A percentile compares a stretch with the other conserved stretches of the same genome.
Conservation (phyloP, 2,113 vertebrate species). For the Lepisosteus osseus region DNA sequence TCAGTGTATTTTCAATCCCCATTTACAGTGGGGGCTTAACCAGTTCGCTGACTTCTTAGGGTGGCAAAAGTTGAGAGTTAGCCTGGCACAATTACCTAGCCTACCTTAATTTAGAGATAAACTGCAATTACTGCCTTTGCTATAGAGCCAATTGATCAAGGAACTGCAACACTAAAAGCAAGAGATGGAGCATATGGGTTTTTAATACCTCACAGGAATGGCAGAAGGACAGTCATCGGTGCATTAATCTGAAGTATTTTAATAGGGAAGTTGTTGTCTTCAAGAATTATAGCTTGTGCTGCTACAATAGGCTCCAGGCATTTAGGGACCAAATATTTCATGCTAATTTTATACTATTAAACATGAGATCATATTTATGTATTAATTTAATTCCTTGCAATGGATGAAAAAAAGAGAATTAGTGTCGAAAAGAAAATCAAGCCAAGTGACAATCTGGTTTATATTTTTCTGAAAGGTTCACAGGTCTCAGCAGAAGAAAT, state of each 20-base stretch:
- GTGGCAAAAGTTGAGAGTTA: background rate
- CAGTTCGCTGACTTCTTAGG: background rate
- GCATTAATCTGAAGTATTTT: constrained; percentile 50
- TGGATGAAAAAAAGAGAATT: no score
- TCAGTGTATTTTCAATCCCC: background rate
- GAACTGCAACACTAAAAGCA: background rate
- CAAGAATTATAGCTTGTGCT: constrained; percentile 25
- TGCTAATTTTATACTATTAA: constrained; percentile 16
- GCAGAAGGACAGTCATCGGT: constrained; percentile 42
- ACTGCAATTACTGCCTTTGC: background rate
- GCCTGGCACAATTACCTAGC: background rate
- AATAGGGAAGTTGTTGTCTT: constrained; percentile 41
- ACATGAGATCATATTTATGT: no score
- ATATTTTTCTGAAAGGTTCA: no score
- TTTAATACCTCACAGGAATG: constrained; percentile 32
- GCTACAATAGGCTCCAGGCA: constrained; percentile 32
- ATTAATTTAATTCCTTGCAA: no score
- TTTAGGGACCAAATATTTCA: constrained; percentile 38
- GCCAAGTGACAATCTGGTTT: no score
- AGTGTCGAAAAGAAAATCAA: no score
- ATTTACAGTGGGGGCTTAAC: no score
- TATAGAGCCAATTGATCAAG: background rate
- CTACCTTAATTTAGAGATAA: background rate
- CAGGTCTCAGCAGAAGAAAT: no score
- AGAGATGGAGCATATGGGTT: constrained; percentile 20